phyloP scores from a whole-genome alignment of 1,140 invertebrate genomes.

The Scylla paramamosain region DNA sequence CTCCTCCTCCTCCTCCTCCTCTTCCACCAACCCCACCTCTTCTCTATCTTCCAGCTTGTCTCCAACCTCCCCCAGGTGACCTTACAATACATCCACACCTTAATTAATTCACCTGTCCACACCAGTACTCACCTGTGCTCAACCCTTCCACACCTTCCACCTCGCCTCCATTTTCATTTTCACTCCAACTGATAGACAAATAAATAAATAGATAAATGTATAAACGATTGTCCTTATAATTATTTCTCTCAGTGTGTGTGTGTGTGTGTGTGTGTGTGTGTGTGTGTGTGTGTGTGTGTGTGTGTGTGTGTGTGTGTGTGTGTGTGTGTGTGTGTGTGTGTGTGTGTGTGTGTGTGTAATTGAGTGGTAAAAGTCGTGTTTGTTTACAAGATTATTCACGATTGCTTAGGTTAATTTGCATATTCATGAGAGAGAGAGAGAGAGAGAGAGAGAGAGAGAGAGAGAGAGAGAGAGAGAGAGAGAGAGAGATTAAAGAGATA shows the following conservation, averaged over 20 bases:
- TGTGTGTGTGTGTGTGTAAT: constrained; percentile 22
- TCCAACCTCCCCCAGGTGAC: neutral
- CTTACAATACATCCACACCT: neutral
- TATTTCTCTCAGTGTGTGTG: too few species aligned
- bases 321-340: constrained; percentile 17
- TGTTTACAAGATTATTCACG: neutral
- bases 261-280: too few species aligned
- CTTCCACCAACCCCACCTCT: neutral
- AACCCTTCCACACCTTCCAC: neutral
- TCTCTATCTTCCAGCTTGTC: neutral
- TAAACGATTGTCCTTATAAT: too few species aligned
- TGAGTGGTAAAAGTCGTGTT: neutral
- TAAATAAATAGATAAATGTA: too few species aligned
- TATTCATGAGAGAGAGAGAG: neutral
- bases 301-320: too few species aligned
- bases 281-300: too few species aligned
- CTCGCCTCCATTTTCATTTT: too few species aligned
- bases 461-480: too few species aligned
- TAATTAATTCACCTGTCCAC: neutral
- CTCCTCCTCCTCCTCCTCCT: neutral
- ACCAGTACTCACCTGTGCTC: neutral
- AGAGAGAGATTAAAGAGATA: too few species aligned
- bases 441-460: too few species aligned
- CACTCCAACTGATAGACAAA: too few species aligned
- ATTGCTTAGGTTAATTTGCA: neutral